Evolutionary conservation across 2,113 vertebrate species (phyloP), one percentile per base, ranked within the genome.

Genomic region (Malurus elegans): DNA sequence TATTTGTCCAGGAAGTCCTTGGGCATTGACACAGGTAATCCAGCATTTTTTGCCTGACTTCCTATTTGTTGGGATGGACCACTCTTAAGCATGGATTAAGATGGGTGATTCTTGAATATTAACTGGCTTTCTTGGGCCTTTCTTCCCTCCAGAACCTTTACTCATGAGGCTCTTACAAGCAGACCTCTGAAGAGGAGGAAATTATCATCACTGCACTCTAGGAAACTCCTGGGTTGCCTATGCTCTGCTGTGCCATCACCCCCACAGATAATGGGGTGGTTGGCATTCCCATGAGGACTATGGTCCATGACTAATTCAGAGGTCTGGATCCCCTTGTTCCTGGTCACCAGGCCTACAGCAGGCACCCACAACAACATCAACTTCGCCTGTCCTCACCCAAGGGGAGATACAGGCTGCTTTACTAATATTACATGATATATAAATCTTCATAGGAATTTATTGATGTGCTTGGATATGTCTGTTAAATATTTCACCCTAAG

Each of bases 221-320:
- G 18, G 12, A 74, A 79, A 20, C 14, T 51, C 44, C 56, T 51
- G 44, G 40, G 15, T 61, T 66, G 8, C 19, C 44, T 60, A 1
- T 40, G 36, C 12, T 10, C 42, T n/a, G 8, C 10, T 4, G 8
- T 31, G 8, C 18, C 56, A 24, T 32, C 24, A 23, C 10, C 57
- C 12, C 4, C 18, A 66, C 8, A 58, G 38, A 23, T 74, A 20
- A 4, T 1, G 2, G 12, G 4, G 2, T 20, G 16, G 6, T 13
- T 58, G 42, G 29, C 32, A 40, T 24, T 9, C 3, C 8, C 40
- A 44, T 6, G 24, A 45, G 10, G 42, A n/a, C 28, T 12, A 44
- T 29, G 14, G 19, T 5, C 13, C 1, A 1, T 5, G 5, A 42
- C 67, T 10, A n/a, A 88, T 13, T 13, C 12, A 26, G 36, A 69